phyloP scores from a whole-genome alignment of 1,140 invertebrate species.

The Tetranychus urticae region DNA sequence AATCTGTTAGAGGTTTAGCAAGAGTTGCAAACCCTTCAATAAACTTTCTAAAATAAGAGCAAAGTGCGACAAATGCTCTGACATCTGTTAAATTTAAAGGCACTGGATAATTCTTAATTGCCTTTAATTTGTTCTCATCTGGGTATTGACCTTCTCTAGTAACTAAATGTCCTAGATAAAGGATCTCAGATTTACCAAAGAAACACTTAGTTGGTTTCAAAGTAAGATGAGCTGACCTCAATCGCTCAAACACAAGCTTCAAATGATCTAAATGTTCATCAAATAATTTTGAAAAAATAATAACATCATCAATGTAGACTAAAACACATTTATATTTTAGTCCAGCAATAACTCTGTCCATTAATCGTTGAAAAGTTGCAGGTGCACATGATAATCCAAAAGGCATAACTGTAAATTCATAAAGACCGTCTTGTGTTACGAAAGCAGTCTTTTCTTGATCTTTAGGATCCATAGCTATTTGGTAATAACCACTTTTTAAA shows the following conservation, averaged over 20 bases:
- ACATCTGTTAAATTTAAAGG: slow-evolving; percentile 6
- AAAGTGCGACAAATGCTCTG: slow-evolving; percentile 5
- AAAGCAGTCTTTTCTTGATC: slow-evolving; percentile 8
- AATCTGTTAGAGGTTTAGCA: slow-evolving; percentile 7
- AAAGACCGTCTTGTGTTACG: slow-evolving; percentile 5
- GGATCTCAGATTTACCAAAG: not conserved
- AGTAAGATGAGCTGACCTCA: not conserved
- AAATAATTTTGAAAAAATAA: no score
- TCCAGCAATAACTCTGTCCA: no score
- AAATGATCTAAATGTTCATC: no score
- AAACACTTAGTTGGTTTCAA: not conserved
- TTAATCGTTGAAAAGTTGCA: slow-evolving; percentile 11
- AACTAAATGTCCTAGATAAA: not conserved
- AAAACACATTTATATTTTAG: no score
- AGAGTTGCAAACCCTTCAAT: slow-evolving; percentile 16
- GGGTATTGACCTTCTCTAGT: not conserved
- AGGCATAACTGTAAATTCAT: slow-evolving; percentile 12
- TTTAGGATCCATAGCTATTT: slow-evolving; percentile 1
- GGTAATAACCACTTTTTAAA: slow-evolving; percentile 6
- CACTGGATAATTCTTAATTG: slow-evolving; percentile 3
- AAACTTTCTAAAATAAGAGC: slow-evolving; percentile 8
- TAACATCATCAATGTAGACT: no score
- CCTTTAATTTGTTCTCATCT: slow-evolving; percentile 1
- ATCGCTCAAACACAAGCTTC: no score
- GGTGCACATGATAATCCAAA: slow-evolving; percentile 13